Conservation (phyloP, 2,797 vertebrate species). For the Molossus alvarezi region DNA sequence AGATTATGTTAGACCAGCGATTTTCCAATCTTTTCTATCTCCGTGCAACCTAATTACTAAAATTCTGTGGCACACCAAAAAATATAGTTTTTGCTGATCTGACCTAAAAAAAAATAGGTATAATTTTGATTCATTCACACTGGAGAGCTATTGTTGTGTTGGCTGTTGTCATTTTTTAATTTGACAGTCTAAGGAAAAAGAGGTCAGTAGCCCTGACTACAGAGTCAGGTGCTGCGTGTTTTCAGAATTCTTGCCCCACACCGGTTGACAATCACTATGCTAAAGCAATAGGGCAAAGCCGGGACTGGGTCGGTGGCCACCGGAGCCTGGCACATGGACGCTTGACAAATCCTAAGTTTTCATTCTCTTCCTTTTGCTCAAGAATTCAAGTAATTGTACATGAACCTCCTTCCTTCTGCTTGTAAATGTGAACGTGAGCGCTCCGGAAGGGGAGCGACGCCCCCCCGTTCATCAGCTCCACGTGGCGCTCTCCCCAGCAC, state of each 20-base stretch:
- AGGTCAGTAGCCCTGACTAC: background rate
- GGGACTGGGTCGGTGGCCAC: background rate
- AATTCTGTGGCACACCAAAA: background rate
- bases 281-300: background rate
- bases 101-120: background rate
- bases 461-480: background rate
- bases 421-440: background rate
- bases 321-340: background rate
- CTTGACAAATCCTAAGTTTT: background rate
- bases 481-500: no score
- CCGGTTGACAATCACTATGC: background rate
- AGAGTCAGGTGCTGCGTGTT: background rate
- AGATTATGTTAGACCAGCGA: background rate
- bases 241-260: background rate
- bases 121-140: background rate
- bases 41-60: background rate
- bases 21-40: background rate
- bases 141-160: background rate
- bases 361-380: conserved; percentile 20
- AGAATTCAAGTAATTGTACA: background rate
- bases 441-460: background rate
- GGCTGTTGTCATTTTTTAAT: background rate
- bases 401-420: background rate
- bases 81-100: background rate
- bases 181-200: background rate